Conservation (phyloP, 2,113 vertebrate species). For the Sitta europaea region DNA sequence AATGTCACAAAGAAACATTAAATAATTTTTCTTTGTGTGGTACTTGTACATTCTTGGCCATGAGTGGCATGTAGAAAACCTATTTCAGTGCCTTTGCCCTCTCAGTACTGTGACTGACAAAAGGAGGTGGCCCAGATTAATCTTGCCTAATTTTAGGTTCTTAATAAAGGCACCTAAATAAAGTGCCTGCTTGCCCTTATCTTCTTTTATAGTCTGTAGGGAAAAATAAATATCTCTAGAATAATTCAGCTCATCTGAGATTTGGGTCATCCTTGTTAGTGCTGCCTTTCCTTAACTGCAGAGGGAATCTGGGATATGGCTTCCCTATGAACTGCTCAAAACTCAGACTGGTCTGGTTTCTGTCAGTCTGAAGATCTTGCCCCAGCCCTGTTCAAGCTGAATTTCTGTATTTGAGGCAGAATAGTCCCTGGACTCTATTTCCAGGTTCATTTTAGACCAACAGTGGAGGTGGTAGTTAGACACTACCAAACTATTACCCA, state of each 20-base stretch:
- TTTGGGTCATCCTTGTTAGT: background rate
- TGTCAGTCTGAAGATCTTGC: background rate
- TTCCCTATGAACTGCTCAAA: background rate
- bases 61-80: background rate
- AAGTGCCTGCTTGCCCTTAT: background rate
- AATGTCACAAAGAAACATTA: background rate
- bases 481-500: background rate
- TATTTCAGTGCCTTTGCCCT: background rate
- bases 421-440: background rate
- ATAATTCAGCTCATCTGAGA: background rate
- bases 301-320: background rate
- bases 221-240: background rate
- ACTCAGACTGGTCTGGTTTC: background rate
- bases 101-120: background rate
- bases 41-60: background rate
- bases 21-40: background rate
- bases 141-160: slow-evolving; percentile 32
- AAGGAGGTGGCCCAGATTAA: slow-evolving; percentile 30
- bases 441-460: background rate
- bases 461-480: background rate
- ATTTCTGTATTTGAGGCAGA: background rate
- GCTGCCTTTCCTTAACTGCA: background rate
- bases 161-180: slow-evolving; percentile 23
- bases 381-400: background rate
- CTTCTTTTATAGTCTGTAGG: background rate